Conservation (phyloP, 2,797 vertebrate genomes). For the Falco novaeseelandiae region DNA sequence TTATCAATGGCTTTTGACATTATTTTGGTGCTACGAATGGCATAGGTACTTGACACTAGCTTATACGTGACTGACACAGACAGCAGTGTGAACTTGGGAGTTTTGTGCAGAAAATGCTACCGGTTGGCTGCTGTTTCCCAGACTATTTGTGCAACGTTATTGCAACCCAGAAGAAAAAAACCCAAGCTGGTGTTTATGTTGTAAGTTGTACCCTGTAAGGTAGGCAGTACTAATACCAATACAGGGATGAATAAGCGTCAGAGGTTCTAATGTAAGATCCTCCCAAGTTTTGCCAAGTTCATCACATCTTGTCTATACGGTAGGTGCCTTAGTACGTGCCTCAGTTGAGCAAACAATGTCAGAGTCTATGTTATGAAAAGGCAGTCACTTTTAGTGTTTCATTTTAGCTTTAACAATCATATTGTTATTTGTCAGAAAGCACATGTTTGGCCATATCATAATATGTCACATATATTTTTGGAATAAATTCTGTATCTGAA, state of each 20-base stretch:
- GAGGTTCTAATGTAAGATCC: not conserved
- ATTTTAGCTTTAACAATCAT: constrained; percentile 30
- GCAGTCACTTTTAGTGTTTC: constrained; percentile 1
- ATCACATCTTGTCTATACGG: not conserved
- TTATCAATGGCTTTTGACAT: not conserved
- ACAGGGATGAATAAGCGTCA: not conserved
- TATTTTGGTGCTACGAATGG: not conserved
- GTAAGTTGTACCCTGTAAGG: not conserved
- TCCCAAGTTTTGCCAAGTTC: not conserved
- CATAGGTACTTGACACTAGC: not conserved
- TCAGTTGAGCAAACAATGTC: not conserved
- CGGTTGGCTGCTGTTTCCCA: not conserved
- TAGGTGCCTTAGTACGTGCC: not conserved
- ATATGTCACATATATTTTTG: not conserved
- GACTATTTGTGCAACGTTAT: not conserved
- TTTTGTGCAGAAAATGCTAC: not conserved
- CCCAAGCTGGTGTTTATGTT: not conserved
- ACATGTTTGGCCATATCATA: not conserved
- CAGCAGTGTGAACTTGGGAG: not conserved
- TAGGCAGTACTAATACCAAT: not conserved
- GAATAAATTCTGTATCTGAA: not conserved
- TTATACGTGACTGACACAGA: not conserved
- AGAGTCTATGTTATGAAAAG: not conserved
- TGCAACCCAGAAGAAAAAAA: not conserved
- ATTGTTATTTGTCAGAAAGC: not conserved